Base-by-base conservation (phyloP, 2,888 invertebrate species). In the Chrysodeixis includens region DNA sequence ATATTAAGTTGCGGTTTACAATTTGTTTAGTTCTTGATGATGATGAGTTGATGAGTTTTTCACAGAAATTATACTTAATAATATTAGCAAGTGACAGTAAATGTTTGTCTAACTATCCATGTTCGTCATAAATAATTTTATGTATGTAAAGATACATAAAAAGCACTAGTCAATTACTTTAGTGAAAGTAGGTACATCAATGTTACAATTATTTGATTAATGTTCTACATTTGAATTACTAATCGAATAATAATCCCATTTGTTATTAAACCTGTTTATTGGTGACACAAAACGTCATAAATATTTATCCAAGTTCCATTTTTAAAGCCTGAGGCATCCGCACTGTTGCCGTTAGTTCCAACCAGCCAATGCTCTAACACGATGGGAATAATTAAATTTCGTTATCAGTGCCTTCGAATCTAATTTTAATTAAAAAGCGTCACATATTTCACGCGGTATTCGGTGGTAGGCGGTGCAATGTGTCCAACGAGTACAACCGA, bases 381-480 rank as follows among this genome's bases (percentile, higher is more conserved):
- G 79, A 83, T 85, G 84, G 83, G 79, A 89, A 88, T 92, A 92
- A 94, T 94, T 93, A 90, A 92, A 92, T 90, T 89, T 88, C 82
- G 84, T 93, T 95, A 95, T 95, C 94, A 89, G 85, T 81, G 74
- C 84, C 85, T 90, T 86, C 81, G 87, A 89, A 94, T 94, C 95
- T 90, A 91, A 90, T 93, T 94, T 94, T 94, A 95, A 94, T 95
- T 94, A 94, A 94, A 93, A 93, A 90, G 89, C 91, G 92, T 93
- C 94, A 94, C 92, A 94, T 94, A 94, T 93, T 92, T 94, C 92
- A 94, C 90, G 90, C 86, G 84, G 86, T 90, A 92, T 94, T 94
- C 93, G 93, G 90, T 85, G 87, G 94, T 91, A 92, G 94, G 94
- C 93, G 94, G 88, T 86, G 87, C 93, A 88, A 86, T 82, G 86